Percentiles rank a stretch among this genome's conserved stretches.
These are phyloP conservation scores for Zootoca vivipara DNA, from an alignment of 2,113 vertebrate genomes.

Conservation along the genomic window DNA sequence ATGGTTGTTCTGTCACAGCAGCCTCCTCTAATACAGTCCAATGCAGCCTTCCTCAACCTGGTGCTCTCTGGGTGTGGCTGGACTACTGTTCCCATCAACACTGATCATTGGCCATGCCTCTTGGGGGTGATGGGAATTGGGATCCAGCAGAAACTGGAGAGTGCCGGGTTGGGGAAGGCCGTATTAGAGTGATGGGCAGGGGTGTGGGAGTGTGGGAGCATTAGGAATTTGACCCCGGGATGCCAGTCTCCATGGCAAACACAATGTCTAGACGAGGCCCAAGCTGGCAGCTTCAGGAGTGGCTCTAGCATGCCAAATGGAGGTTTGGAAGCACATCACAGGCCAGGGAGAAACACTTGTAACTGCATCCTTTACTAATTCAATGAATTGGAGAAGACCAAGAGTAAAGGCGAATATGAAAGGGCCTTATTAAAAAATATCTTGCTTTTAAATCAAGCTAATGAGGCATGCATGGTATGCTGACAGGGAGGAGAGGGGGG, in stretches of 20 bases:
- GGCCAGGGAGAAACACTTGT: slow-evolving; percentile 30
- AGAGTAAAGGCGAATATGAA: slow-evolving; percentile 37
- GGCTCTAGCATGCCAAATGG: neutral
- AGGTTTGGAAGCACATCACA: neutral
- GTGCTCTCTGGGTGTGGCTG: neutral
- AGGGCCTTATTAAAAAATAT: slow-evolving; percentile 47
- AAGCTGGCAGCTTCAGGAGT: neutral
- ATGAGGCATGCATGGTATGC: slow-evolving; percentile 64
- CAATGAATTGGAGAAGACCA: slow-evolving; percentile 25
- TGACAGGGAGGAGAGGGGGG: slow-evolving; percentile 53
- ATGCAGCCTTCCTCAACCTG: neutral
- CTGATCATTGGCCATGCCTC: neutral
- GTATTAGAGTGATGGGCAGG: neutral
- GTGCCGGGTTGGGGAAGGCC: neutral
- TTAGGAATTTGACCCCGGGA: neutral
- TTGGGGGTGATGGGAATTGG: neutral
- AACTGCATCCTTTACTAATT: slow-evolving; percentile 26
- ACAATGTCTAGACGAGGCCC: neutral
- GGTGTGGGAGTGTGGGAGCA: neutral
- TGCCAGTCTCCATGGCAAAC: neutral
- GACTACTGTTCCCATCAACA: neutral
- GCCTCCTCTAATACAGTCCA: too few relatives aligned
- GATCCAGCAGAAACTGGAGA: neutral
- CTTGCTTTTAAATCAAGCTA: slow-evolving; percentile 67
- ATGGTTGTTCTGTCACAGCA: too few relatives aligned